Evolutionary conservation across 53 echinoderm and acorn worm species (phyloP), one percentile per base, ranked within the genome.

Genomic region (Crossaster papposus): DNA sequence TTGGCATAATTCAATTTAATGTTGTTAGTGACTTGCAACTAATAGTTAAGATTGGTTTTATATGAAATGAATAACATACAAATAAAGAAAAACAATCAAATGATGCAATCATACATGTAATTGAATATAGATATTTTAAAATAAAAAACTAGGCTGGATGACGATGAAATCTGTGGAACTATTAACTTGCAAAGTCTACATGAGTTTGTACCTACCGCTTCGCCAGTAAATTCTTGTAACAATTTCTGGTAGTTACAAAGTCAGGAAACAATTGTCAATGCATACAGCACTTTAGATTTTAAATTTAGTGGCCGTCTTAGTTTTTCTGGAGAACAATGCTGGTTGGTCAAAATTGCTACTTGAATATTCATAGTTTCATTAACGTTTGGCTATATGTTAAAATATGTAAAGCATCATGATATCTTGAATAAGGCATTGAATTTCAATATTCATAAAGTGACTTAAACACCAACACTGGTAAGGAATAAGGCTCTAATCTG

Each of bases 231-330:
- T 22, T 80, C 80, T 80, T 80, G 55, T 3, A 80, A 54, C 11
- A 33, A 30, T 54, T 55, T 80, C 80, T 80, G 80, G 54, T 80
- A 80, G 55, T 55, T 50, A 80, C 20, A 18, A 44, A 44, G 44
- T 44, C 24, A 28, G 68, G 24, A 68, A 26, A 68, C 28, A 26
- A 68, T 26, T 2, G 28, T 26, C 28, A 68, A 68, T 68, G 10
- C 10, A 26, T 28, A 68, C 68, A 6, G 6, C 28, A 1, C 24
- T 68, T 68, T 68, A 44, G 9, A 7, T 44, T 44, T 44, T 44
- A 44, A 44, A 9, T n/a, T 44, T 44, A 44, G 44, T 44, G 44
- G 44, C 44, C 2, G 1, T 44, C 44, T 7, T n/a, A n/a, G n/a
- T n/a, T n/a, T n/a, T n/a, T n/a, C n/a, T n/a, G n/a, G n/a, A n/a